Evolutionary conservation across 2,113 vertebrate genomes (phyloP), one percentile per base, ranked within the genome.

Genomic region (Ahaetulla prasina): DNA sequence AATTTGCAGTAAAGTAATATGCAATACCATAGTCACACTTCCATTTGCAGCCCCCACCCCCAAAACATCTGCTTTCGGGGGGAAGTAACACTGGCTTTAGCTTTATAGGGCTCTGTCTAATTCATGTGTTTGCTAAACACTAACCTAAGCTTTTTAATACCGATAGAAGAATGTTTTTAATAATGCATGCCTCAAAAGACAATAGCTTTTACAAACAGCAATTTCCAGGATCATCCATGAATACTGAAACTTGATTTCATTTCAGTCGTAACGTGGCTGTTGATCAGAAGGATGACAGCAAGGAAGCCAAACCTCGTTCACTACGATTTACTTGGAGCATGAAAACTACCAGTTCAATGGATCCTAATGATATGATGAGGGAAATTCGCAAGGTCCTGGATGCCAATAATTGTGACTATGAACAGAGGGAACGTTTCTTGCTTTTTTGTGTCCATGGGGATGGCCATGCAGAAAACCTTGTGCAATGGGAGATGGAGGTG

Each of bases 401-500:
- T 16, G 98, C 99, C 97, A 99, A 99, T 97, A 99, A 98, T 97
- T 99, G 99, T 97, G 98, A 99, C 98, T 99, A 99, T 93, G 99
- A 99, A 96, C 99, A 99, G 96, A 98, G 98, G 50, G 99, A 99
- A 98, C 98, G 98, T 94, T 99, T 99, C 98, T 98, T 99, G 96
- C 98, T 99, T 94, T 98, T 99, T 94, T 99, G 99, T 92, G 98
- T 99, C 95, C 99, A 99, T 30, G 99, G 99, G 0, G 99, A 99
- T 86, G 99, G 98, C 92, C 98, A 97, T 0, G 98, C 98, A 0
- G 99, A 99, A 94, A 99, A 97, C 97, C 98, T 99, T 89, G 99
- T 99, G 74, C 99, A 99, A 94, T 99, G 99, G 99, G 99, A 99
- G 97, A 99, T 99, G 99, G 99, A 99, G 98, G 99, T 99, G 90